Evolutionary conservation across 2,113 vertebrate species (phyloP), one percentile per base, ranked within the genome.

Genomic region (Myotis lucifugus): DNA sequence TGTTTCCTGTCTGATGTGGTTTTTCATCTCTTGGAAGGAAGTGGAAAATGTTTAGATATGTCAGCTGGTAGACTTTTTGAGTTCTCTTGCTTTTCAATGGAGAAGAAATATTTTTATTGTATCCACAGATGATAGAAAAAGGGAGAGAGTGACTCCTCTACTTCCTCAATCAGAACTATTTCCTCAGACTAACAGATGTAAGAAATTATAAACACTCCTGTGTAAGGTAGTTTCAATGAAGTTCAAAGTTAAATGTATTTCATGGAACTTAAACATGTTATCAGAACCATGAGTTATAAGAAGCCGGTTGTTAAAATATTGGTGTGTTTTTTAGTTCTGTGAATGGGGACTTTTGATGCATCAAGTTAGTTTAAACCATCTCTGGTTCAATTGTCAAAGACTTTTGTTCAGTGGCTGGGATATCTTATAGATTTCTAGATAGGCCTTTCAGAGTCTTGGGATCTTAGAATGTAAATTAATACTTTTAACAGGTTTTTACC

Each of bases 1-100:
- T 88, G 97, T 67, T 95, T 91, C 70, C 83, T 95, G 95, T 93
- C 95, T 83, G 59, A 67, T 90, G 86, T 69, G 92, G 85, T 95
- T 91, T 90, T 84, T 95, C 85, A 77, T 86, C 88, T 86, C 86
- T 85, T 48, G 13, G 83, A 91, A 89, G 69, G 48, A 94, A 88
- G 89, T 66, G 21, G 52, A 54, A 88, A 86, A 69, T 52, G 17
- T 70, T 93, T 78, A 70, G 77, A 40, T 74, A 19, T n/a, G 29
- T 88, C 67, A 32, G n/a, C 76, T 78, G 42, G 50, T 59, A 85
- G 70, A 70, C 52, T 85, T 61, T 88, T 34, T 40, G 27, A 81
- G 29, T 25, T 79, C 29, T 11, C 9, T 34, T 76, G 70, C 23
- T 89, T 18, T 76, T 74, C 66, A 87, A 50, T 21, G 48, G 90